Base-by-base conservation (phyloP, 2,113 vertebrate species). In the Centropus unirufus region DNA sequence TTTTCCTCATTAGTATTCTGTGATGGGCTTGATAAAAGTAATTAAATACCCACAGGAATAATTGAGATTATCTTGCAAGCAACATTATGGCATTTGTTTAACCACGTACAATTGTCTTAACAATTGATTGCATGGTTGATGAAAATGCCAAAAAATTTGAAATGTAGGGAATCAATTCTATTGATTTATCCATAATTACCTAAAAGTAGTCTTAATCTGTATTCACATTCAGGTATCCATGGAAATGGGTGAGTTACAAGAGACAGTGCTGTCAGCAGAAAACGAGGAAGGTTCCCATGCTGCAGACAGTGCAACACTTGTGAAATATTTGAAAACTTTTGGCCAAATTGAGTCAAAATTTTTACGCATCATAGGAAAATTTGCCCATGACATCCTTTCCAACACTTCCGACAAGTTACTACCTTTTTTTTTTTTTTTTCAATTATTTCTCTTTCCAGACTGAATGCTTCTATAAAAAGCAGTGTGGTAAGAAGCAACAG, bases 141-240 rank as follows among this genome's bases (percentile, higher is more conserved):
- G 93, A 47, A 90, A 83, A 83, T 23, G 67, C 90, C 75, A 72
- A 91, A 87, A 79, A 34, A 63, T 83, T 74, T 87, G 74, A 64
- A 89, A 66, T 34, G 76, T 4, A 21, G 68, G 54, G 12, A 62
- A 80, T 95, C 62, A 0, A 91, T 92, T 69, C 18, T 67, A 95
- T 96, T 85, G 87, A 95, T 95, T 88, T 90, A 94, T 91, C 87
- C 82, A 68, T 97, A 75, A 96, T 94, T 93, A 83, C 79, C 73
- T 80, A 11, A 80, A 80, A 96, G 83, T 89, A 51, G 39, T 34
- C 51, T 69, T 93, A 58, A 74, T 91, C 69, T 87, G 54, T 63
- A 77, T 66, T 83, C 85, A 42, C 66, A 8, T 55, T 13, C 39
- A 29, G n/a, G 46, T 79, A n/a, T 58, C 82, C 40, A 29, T 72